Evolutionary conservation across 2,797 vertebrate species (phyloP).

Genomic region (Rhynchonycteris naso): DNA sequence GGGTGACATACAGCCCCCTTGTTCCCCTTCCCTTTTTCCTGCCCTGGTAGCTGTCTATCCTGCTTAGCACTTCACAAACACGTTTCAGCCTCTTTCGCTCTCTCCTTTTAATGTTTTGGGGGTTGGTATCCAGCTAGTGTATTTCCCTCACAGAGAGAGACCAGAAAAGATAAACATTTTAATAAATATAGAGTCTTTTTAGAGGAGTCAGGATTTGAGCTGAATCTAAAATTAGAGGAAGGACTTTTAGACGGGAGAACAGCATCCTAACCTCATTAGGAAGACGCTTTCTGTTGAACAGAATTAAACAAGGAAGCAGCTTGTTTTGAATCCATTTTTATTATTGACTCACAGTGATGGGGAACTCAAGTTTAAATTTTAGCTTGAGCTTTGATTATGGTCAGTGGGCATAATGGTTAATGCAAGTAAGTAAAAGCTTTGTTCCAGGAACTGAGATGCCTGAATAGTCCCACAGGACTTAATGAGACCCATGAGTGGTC

Average conservation of each 20-base stretch:
- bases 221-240: background rate
- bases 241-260: background rate
- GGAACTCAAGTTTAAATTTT: too few species aligned
- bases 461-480: too few species aligned
- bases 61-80: background rate
- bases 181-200: background rate
- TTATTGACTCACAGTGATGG: background rate
- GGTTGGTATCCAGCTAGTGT: background rate
- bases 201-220: background rate
- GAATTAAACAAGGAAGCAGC: background rate
- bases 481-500: too few species aligned
- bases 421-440: too few species aligned
- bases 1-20: too few species aligned
- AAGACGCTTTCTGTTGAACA: background rate
- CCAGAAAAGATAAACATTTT: background rate
- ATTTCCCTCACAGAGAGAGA: background rate
- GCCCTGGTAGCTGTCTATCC: too few species aligned
- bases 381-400: too few species aligned
- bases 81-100: too few species aligned
- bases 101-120: background rate
- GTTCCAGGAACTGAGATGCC: too few species aligned
- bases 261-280: background rate
- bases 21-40: too few species aligned
- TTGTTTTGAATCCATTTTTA: slow-evolving; percentile 24
- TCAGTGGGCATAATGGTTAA: too few species aligned